phyloP scores from a whole-genome alignment of 2,888 invertebrate species.

The Ophion slaviceki region DNA sequence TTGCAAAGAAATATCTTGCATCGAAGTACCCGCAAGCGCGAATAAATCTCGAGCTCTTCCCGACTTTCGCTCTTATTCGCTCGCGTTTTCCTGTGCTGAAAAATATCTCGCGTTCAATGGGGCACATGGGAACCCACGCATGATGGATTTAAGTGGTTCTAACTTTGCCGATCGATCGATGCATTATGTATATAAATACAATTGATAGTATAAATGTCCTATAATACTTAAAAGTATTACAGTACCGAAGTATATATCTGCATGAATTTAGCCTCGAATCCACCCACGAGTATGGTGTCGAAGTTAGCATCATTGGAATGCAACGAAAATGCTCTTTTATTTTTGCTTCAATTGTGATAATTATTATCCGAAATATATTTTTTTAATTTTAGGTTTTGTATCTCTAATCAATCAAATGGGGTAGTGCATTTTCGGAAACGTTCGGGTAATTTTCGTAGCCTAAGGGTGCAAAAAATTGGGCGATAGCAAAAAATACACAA shows the following conservation, averaged over 20 bases:
- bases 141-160: slow-evolving; percentile 15
- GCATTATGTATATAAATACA: slow-evolving; percentile 11
- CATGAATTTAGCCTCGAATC: background rate
- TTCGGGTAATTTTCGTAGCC: too few species aligned
- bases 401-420: too few species aligned
- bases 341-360: too few species aligned
- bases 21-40: slow-evolving; percentile 48
- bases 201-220: background rate
- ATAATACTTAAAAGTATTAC: background rate
- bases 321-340: too few species aligned
- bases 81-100: slow-evolving; percentile 25
- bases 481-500: too few species aligned
- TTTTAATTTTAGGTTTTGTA: too few species aligned
- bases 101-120: slow-evolving; percentile 30
- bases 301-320: too few species aligned
- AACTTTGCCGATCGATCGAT: slow-evolving; percentile 28
- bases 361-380: too few species aligned
- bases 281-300: background rate
- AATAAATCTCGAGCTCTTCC: slow-evolving; percentile 51
- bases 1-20: slow-evolving; percentile 49
- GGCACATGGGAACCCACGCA: slow-evolving; percentile 4
- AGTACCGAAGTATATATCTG: background rate
- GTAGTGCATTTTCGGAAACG: too few species aligned
- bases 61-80: slow-evolving; percentile 33
- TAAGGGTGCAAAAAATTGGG: too few species aligned